Base-by-base conservation (phyloP, 2,113 vertebrate genomes). In the Trematocara unimaculatum region DNA sequence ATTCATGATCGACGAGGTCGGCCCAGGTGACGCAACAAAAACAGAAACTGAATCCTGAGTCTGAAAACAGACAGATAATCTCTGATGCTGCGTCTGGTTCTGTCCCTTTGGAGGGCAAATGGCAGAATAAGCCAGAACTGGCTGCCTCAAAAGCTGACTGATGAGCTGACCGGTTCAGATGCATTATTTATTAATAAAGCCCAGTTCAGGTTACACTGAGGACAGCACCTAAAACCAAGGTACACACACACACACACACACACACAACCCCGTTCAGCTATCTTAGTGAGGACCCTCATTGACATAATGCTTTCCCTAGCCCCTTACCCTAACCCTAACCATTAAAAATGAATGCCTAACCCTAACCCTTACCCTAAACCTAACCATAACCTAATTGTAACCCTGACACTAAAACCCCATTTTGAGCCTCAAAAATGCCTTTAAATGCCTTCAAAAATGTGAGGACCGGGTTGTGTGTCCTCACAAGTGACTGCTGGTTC, bases 161-260 rank as follows among this genome's bases (percentile, higher is more conserved):
- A 86, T 70, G 90, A 90, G 90, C 90, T 81, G 89, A 84, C 87
- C 72, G 91, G 12, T 88, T 91, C 87, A 58, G 58, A 42, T 67
- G 54, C 87, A 92, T 94, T 77, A 93, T 93, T 94, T 92, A 94
- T 94, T 93, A 87, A 93, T 90, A 74, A 85, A 56, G 91, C 70
- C 4, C 49, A 26, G 91, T 80, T 94, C 92, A 18, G 83, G 84
- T 94, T 94, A 84, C 93, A 82, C 38, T 4, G 78, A 88, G 87
- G 87, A 91, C 90, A 93, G 93, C 90, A 93, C 89, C 92, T 89
- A 92, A 84, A 88, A 55, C 64, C 13, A 4, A 82, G 33, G 88
- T 80, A 49, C 80, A 13, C 64, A 72, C 51, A 31, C 35, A 67
- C 33, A 42, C 64, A 42, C 47, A 13, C 8, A 18, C 7, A n/a